These are phyloP conservation scores for Helicolenus hilgendorfi DNA, from an alignment of 2,797 vertebrate genomes.

Conservation along the genomic window DNA sequence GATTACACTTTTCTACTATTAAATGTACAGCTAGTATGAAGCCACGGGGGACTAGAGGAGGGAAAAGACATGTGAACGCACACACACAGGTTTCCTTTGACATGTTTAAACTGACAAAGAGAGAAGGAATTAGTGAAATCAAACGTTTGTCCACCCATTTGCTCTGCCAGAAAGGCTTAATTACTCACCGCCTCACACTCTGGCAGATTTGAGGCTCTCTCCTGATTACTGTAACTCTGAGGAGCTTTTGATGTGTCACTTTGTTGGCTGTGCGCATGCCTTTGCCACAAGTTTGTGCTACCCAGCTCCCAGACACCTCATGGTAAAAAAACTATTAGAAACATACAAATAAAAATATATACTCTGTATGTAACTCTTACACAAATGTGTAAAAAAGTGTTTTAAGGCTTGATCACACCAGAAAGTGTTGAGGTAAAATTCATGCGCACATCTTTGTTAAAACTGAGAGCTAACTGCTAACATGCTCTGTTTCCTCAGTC, in stretches of 20 bases:
- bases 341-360: neutral
- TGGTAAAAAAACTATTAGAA: neutral
- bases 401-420: neutral
- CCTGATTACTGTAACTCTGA: conserved; percentile 70
- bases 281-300: conserved; percentile 4
- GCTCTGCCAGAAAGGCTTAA: conserved; percentile 69
- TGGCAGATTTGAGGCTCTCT: conserved; percentile 58
- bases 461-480: neutral
- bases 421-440: neutral
- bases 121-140: conserved; percentile 64
- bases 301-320: neutral
- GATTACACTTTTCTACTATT: neutral
- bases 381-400: neutral
- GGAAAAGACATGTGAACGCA: neutral
- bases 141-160: conserved; percentile 57
- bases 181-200: conserved; percentile 62
- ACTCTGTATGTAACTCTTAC: neutral
- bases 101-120: conserved; percentile 48
- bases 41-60: neutral
- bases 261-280: conserved; percentile 19
- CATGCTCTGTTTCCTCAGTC: neutral
- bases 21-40: neutral
- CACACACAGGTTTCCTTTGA: conserved; percentile 11
- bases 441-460: neutral
- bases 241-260: conserved; percentile 70